Evolutionary conservation across 1,140 invertebrate species (phyloP), one percentile per base, ranked within the genome.

Genomic region (Elymnias hypermnestra): DNA sequence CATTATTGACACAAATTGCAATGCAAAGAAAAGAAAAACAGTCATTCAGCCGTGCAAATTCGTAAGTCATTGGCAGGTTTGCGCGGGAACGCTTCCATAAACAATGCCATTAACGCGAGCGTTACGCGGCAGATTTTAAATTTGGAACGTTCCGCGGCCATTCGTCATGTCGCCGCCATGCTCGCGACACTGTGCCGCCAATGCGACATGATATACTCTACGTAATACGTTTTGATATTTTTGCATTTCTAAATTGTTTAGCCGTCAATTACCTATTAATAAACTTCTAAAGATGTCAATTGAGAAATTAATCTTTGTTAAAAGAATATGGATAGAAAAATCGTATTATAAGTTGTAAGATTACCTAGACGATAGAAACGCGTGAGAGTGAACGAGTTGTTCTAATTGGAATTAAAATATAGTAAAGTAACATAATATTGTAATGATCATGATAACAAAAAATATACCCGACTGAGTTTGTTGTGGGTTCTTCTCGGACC

Each of bases 51-150:
- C 42, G 37, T 41, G 42, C 28, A 40, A 70, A 70, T 63, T 50
- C 46, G 64, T 69, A 72, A 76, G 72, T 78, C 70, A 74, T 67
- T 72, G 63, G 67, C 72, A 74, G 74, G 60, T 67, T 70, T 45
- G 62, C 51, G 52, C 49, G 42, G 51, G 61, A 63, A 77, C 60
- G 61, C 65, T 73, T 71, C 70, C 66, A 83, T 79, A 81, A 83
- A 83, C 76, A 81, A 83, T 77, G 72, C 76, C 74, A 83, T 82
- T 83, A 82, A 67, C 64, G 59, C 53, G 58, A 63, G 60, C 75
- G 70, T 83, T 83, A 83, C 73, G 73, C 75, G 72, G 79, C 79
- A 76, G 60, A 83, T 83, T 83, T 83, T 83, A 83, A 82, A 83
- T 79, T 82, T 76, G 79, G 77, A 82, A 76, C 74, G 69, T 63